These are phyloP conservation scores for Agrochola lychnidis DNA, from an alignment of 2,888 invertebrate species.

Conservation along the genomic window DNA sequence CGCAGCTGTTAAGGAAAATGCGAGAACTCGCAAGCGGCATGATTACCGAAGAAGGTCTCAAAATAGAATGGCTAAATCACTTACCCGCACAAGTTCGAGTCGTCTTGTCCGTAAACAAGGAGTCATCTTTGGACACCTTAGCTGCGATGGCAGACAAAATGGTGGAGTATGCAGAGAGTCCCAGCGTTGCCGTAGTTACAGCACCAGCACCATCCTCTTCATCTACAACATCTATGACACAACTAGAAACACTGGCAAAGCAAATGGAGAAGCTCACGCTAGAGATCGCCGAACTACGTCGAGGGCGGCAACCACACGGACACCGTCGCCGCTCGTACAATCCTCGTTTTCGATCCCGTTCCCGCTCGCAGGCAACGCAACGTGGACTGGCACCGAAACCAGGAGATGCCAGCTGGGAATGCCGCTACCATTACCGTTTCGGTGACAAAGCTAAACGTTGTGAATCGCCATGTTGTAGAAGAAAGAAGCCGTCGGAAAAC, in stretches of 20 bases:
- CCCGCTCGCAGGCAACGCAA: neutral
- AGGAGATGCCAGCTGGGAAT: too few species aligned
- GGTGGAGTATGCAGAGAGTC: neutral
- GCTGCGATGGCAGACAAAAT: too few species aligned
- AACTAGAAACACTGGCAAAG: neutral
- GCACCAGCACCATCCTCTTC: neutral
- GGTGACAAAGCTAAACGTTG: too few species aligned
- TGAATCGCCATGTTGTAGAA: too few species aligned
- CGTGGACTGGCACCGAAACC: too few species aligned
- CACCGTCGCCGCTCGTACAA: too few species aligned
- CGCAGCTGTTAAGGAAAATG: constrained; percentile 2
- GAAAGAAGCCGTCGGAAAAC: too few species aligned
- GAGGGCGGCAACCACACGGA: neutral
- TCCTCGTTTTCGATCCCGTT: neutral
- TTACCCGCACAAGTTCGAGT: too few species aligned
- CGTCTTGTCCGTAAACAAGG: too few species aligned
- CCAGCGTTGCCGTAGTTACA: neutral
- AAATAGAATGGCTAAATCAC: too few species aligned
- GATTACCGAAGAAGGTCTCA: neutral
- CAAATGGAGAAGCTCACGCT: constrained; percentile 17
- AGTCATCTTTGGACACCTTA: too few species aligned
- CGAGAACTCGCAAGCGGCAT: neutral
- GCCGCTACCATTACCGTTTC: too few species aligned
- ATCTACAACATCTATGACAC: neutral
- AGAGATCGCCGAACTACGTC: constrained; percentile 15